Conservation (phyloP, 2,797 vertebrate genomes). For the Mormyrus proboscirostris region DNA sequence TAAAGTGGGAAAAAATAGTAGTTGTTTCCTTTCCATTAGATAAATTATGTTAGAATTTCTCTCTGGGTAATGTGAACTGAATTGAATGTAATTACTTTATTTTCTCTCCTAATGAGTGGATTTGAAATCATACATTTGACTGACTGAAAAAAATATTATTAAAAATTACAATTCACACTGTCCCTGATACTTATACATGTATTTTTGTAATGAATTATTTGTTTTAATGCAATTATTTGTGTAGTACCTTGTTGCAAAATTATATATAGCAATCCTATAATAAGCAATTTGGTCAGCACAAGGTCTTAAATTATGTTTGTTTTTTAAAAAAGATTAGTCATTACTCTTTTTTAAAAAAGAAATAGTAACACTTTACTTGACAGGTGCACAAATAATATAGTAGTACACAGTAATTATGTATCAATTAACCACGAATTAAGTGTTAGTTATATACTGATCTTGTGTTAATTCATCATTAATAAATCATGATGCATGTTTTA, state of each 20-base stretch:
- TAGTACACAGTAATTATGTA: not conserved
- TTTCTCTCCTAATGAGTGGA: not conserved
- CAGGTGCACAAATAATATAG: not conserved
- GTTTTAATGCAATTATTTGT: not conserved
- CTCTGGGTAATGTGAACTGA: conserved; percentile 7
- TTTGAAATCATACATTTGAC: not conserved
- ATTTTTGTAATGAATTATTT: not conserved
- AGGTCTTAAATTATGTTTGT: not conserved
- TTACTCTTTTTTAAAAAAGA: not conserved
- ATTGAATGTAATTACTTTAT: not conserved
- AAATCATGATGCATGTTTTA: not conserved
- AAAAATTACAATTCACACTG: not conserved
- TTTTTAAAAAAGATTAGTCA: not conserved
- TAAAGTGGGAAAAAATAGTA: not conserved
- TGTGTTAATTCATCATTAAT: not conserved
- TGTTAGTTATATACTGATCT: not conserved
- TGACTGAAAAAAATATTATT: not conserved
- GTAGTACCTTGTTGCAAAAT: not conserved
- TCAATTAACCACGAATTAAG: not conserved
- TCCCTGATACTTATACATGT: not conserved
- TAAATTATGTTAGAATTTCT: not conserved
- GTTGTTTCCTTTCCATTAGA: not conserved
- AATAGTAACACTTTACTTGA: not conserved
- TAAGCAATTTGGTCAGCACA: not conserved
- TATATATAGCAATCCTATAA: not conserved